These are phyloP conservation scores for Saxidomus purpurata DNA, from an alignment of 1,140 invertebrate species.

Conservation along the genomic window DNA sequence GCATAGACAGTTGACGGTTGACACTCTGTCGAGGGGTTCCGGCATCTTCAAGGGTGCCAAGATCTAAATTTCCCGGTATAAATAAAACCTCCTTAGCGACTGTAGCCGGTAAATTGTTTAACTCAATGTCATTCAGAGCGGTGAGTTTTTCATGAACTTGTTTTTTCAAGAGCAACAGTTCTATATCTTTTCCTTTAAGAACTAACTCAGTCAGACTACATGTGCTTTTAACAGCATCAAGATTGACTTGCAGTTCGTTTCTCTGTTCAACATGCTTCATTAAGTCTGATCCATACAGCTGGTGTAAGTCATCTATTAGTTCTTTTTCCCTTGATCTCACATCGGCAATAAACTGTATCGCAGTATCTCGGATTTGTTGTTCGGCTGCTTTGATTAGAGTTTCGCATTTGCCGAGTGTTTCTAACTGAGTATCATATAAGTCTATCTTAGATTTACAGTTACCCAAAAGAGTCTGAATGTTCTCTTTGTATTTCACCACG, in stretches of 20 bases:
- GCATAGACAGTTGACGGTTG: slow-evolving; percentile 61
- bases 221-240: slow-evolving; percentile 86
- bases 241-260: slow-evolving; percentile 83
- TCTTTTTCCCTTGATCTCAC: slow-evolving; percentile 84
- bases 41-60: slow-evolving; percentile 82
- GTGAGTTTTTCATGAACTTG: slow-evolving; percentile 86
- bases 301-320: slow-evolving; percentile 85
- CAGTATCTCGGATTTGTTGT: slow-evolving; percentile 84
- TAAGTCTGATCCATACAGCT: slow-evolving; percentile 84
- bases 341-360: slow-evolving; percentile 85
- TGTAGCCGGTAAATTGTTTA: slow-evolving; percentile 82
- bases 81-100: slow-evolving; percentile 84
- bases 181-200: slow-evolving; percentile 87
- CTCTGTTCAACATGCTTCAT: slow-evolving; percentile 85
- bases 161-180: slow-evolving; percentile 86
- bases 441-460: slow-evolving; percentile 84
- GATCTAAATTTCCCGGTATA: slow-evolving; percentile 81
- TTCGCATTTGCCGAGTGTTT: slow-evolving; percentile 81
- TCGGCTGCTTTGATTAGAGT: slow-evolving; percentile 84
- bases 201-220: slow-evolving; percentile 86
- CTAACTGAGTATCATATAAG: slow-evolving; percentile 83
- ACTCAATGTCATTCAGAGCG: slow-evolving; percentile 81
- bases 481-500: slow-evolving; percentile 85
- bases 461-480: slow-evolving; percentile 82
- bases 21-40: slow-evolving; percentile 77